A percentile compares a stretch with the other conserved stretches of the same genome.
Evolutionary conservation across 2,113 vertebrate species (phyloP).

Genomic region (Gila orcuttii): DNA sequence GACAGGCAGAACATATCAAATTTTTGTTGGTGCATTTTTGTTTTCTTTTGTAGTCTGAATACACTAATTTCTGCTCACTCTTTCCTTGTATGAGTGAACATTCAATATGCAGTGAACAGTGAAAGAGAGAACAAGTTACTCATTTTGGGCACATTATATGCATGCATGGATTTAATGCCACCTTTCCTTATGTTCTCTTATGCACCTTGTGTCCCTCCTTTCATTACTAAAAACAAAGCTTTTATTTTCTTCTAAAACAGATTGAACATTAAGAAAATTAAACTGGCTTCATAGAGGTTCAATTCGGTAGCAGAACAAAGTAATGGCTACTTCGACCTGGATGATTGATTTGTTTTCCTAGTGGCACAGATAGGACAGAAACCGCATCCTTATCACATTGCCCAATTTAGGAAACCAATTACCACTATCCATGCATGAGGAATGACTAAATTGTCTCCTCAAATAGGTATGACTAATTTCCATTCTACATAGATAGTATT

Average conservation of each 20-base stretch:
- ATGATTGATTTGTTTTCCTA: conserved; percentile 29
- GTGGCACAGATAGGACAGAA: conserved; percentile 12
- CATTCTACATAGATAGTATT: neutral
- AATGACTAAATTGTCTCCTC: conserved; percentile 23
- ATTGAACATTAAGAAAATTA: conserved; percentile 16
- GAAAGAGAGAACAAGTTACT: neutral
- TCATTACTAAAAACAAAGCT: conserved; percentile 33
- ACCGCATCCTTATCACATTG: neutral
- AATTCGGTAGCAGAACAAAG: conserved; percentile 1
- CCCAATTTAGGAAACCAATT: conserved; percentile 21
- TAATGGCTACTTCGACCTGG: conserved; percentile 5
- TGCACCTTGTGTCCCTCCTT: neutral
- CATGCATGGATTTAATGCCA: neutral
- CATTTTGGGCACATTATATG: neutral
- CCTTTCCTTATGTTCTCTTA: neutral
- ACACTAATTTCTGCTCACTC: neutral
- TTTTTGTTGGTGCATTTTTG: neutral
- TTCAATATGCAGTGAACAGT: neutral
- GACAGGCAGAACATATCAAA: neutral
- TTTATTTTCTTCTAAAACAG: conserved; percentile 6
- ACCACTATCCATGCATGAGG: neutral
- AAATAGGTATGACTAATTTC: conserved; percentile 17
- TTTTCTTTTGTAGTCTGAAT: neutral
- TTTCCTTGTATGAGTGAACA: neutral
- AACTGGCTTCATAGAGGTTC: neutral